Evolutionary conservation across 2,113 vertebrate species (phyloP), one percentile per base, ranked within the genome.

Genomic region (Pachyramphus minor): DNA sequence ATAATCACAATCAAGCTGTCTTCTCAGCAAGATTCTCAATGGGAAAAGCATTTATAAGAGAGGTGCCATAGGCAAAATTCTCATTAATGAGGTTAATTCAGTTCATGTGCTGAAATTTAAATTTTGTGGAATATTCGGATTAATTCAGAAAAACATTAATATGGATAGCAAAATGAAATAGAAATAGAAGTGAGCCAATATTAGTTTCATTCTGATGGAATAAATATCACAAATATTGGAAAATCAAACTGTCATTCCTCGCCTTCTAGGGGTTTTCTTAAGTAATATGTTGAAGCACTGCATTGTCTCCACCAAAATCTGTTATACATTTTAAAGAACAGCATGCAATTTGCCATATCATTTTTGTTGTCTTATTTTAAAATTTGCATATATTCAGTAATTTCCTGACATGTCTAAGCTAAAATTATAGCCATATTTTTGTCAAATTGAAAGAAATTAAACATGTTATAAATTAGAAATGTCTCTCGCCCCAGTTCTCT

Each of bases 41-140:
- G 37, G 53, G 41, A 72, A 82, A 93, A 68, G 7, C 25, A 91
- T 79, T 92, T 69, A 37, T 69, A 91, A 93, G 87, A 78, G 53
- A 33, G 42, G 21, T 87, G 89, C 94, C 78, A 93, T 73, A 72
- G 84, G 89, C 87, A 94, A 78, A 91, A 78, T 85, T 87, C 50
- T 89, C 91, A 93, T 94, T 89, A 96, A 93, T 79, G 77, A 73
- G 62, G 74, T 89, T 95, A 95, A 95, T 94, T 96, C 60, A 60
- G 81, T 96, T 84, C 71, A 87, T 93, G 78, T 72, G 55, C 53
- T 79, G 45, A 93, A 91, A 95, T 92, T 60, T 71, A 90, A 87
- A 59, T 78, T 89, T 63, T 31, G 37, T 79, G 31, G 58, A 87
- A 87, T 93, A 82, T 79, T 87, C 62, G 85, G 74, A 73, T 66